Conservation (phyloP, 2,888 invertebrate genomes). For the Hipparchia semele region DNA sequence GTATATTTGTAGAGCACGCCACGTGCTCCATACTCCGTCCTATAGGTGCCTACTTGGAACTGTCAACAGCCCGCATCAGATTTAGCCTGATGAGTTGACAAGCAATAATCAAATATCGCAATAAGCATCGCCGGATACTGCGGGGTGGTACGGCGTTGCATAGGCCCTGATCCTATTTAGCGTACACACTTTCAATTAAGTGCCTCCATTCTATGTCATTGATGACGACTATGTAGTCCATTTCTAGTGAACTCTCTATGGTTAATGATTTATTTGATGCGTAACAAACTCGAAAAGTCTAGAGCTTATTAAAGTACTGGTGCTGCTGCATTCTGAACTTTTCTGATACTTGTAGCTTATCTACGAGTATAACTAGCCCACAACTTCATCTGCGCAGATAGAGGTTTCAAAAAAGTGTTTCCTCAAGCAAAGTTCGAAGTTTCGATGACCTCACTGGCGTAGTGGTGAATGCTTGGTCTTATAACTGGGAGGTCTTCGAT, state of each 20-base stretch:
- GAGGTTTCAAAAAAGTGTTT: too few species aligned
- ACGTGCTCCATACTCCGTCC: not conserved
- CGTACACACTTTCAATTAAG: slow-evolving; percentile 41
- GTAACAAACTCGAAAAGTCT: too few species aligned
- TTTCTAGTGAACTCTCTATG: not conserved
- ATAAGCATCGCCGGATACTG: slow-evolving; percentile 38
- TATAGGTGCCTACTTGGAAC: slow-evolving; percentile 14
- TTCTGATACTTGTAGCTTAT: too few species aligned
- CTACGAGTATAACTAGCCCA: too few species aligned
- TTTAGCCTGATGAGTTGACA: slow-evolving; percentile 41
- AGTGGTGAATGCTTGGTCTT: too few species aligned
- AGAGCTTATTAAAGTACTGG: too few species aligned
- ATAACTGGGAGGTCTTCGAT: too few species aligned
- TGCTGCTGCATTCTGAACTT: too few species aligned
- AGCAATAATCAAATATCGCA: slow-evolving; percentile 44
- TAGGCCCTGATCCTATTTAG: slow-evolving; percentile 42
- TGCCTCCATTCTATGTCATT: slow-evolving; percentile 33
- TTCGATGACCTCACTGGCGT: too few species aligned
- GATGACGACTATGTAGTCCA: slow-evolving; percentile 11
- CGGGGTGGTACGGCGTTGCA: slow-evolving; percentile 37
- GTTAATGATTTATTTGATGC: too few species aligned
- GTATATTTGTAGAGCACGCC: not conserved
- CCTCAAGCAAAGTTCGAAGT: too few species aligned
- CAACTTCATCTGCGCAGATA: too few species aligned
- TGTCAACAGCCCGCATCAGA: slow-evolving; percentile 29